These are phyloP conservation scores for Hippoglossus stenolepis DNA, from an alignment of 2,113 vertebrate species.

Conservation along the genomic window DNA sequence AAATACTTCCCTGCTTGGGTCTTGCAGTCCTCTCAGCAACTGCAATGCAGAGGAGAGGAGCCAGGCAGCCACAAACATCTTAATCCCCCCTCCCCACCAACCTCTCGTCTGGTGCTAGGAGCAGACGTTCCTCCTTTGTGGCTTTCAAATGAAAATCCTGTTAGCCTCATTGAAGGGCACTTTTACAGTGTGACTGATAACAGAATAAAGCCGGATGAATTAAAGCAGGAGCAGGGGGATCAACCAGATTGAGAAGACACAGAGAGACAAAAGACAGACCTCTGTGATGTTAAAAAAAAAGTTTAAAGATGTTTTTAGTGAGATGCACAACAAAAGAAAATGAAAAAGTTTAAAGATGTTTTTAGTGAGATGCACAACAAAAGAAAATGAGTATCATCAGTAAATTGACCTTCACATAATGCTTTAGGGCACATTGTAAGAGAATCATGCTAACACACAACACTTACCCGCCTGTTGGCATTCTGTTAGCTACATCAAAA, in stretches of 20 bases:
- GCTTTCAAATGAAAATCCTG: slow-evolving; percentile 33
- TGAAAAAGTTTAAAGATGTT: too few relatives aligned
- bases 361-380: too few relatives aligned
- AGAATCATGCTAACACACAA: too few relatives aligned
- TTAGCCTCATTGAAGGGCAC: slow-evolving; percentile 24
- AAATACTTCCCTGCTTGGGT: slow-evolving; percentile 25
- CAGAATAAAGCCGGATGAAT: neutral
- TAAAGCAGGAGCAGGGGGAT: neutral
- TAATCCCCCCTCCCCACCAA: neutral
- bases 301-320: too few relatives aligned
- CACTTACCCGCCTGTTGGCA: too few relatives aligned
- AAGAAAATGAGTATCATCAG: too few relatives aligned
- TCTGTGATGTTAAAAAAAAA: neutral
- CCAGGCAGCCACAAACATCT: slow-evolving; percentile 22
- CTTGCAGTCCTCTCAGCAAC: slow-evolving; percentile 51
- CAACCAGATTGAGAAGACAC: neutral
- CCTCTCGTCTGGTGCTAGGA: slow-evolving; percentile 29
- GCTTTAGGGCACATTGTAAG: too few relatives aligned
- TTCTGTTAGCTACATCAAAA: neutral
- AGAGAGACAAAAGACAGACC: slow-evolving; percentile 1
- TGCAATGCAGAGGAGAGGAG: slow-evolving; percentile 60
- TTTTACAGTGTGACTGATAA: slow-evolving; percentile 31
- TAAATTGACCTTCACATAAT: too few relatives aligned
- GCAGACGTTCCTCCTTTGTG: slow-evolving; percentile 23
- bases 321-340: too few relatives aligned